These are phyloP conservation scores for Pristionchus maxplancki DNA, from an alignment of 2,888 invertebrate species.

Conservation along the genomic window DNA sequence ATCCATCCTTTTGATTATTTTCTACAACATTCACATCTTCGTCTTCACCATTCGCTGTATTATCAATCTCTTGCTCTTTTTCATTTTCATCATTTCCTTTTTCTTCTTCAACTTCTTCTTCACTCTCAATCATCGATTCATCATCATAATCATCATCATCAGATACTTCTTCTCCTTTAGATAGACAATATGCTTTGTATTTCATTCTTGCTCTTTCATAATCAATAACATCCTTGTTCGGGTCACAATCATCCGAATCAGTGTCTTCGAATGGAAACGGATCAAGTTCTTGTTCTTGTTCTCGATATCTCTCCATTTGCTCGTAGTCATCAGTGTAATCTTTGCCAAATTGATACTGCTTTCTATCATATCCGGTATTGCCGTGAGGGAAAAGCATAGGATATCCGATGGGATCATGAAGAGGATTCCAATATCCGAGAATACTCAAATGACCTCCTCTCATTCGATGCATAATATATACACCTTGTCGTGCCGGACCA, in stretches of 20 bases:
- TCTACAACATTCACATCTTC: not conserved
- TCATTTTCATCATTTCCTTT: too few relatives aligned
- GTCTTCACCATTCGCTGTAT: not conserved
- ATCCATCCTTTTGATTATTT: not conserved
- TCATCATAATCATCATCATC: not conserved
- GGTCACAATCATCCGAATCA: not conserved
- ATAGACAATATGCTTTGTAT: not conserved
- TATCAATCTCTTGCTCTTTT: too few relatives aligned
- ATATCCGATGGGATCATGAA: not conserved
- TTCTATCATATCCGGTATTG: not conserved
- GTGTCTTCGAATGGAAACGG: not conserved
- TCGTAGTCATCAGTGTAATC: not conserved
- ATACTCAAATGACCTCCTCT: not conserved
- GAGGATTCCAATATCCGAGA: not conserved
- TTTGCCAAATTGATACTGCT: not conserved
- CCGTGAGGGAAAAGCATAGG: not conserved
- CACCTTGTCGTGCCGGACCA: not conserved
- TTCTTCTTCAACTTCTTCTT: not conserved
- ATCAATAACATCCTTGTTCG: not conserved
- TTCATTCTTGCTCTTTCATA: not conserved
- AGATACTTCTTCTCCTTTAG: not conserved
- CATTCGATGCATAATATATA: not conserved
- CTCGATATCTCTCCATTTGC: not conserved
- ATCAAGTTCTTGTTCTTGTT: not conserved
- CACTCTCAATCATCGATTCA: not conserved